Conservation (phyloP, 2,113 vertebrate genomes). For the Glaucidium brasilianum region DNA sequence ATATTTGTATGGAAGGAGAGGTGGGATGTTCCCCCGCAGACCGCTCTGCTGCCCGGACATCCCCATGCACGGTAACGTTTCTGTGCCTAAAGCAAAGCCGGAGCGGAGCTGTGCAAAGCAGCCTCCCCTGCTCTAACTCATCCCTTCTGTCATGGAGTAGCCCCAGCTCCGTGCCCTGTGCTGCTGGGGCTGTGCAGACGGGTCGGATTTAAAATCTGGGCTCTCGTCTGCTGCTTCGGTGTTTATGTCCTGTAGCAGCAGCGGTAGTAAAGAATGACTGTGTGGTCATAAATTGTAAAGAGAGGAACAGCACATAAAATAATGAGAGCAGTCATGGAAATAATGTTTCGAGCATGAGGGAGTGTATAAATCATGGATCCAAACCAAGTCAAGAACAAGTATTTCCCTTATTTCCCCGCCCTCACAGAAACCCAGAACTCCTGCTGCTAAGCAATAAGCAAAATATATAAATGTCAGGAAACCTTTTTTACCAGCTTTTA, state of each 20-base stretch:
- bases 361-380: background rate
- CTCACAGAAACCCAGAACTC: background rate
- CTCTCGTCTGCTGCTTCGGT: background rate
- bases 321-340: background rate
- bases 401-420: background rate
- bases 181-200: background rate
- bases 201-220: background rate
- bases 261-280: background rate
- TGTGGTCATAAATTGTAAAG: background rate
- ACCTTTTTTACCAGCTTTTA: background rate
- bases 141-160: too few relatives aligned
- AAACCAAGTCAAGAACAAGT: background rate
- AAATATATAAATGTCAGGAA: background rate
- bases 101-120: background rate
- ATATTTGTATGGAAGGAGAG: background rate
- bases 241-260: background rate
- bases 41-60: background rate
- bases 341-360: background rate
- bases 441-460: slow-evolving; percentile 16
- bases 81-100: background rate
- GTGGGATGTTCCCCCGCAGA: background rate
- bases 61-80: background rate
- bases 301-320: background rate
- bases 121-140: background rate
- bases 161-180: rapidly evolving